Evolutionary conservation across 2,888 invertebrate species (phyloP), one percentile per base, ranked within the genome.

Genomic region (Lasioglossum morio): DNA sequence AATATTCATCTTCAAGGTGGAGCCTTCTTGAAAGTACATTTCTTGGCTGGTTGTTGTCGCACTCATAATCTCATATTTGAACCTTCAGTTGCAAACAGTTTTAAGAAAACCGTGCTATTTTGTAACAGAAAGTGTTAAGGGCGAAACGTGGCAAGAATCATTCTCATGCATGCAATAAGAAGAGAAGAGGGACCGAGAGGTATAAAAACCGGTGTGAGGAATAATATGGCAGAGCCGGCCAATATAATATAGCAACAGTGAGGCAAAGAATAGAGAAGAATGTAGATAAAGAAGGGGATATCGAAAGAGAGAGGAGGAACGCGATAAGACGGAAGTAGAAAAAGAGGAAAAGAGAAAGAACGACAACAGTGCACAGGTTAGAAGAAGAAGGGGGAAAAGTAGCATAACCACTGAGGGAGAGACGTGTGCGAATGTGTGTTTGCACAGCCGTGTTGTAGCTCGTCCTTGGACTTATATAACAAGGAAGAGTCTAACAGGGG

Each of bases 391-490:
- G 46, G 69, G 70, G 77, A 63, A 81, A 81, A 70, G 40, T 48
- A 27, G 63, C 60, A 63, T 73, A 76, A 79, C 75, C 72, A 69
- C 63, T 57, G 70, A 72, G 69, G 53, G 43, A 77, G n/a, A 79
- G 57, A 77, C 69, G 69, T 30, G 30, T n/a, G 75, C 53, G 60
- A 63, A 72, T 70, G 79, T 74, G 27, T 53, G 40, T 69, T 34
- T 48, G 73, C 74, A 74, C 77, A 84, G 88, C 79, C 85, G 81
- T 70, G 66, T 78, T 70, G 63, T 79, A 87, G 76, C 80, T 88
- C 83, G 91, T 90, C 93, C 93, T 93, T 93, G 92, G 92, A 91
- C 92, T 93, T 93, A 92, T 92, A 93, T 92, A 93, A 93, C 90
- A 89, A 90, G 88, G 89, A 90, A 88, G 92, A 90, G 77, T 80